These are phyloP conservation scores for Cotesia typhae DNA, from an alignment of 1,140 invertebrate genomes.

Conservation along the genomic window DNA sequence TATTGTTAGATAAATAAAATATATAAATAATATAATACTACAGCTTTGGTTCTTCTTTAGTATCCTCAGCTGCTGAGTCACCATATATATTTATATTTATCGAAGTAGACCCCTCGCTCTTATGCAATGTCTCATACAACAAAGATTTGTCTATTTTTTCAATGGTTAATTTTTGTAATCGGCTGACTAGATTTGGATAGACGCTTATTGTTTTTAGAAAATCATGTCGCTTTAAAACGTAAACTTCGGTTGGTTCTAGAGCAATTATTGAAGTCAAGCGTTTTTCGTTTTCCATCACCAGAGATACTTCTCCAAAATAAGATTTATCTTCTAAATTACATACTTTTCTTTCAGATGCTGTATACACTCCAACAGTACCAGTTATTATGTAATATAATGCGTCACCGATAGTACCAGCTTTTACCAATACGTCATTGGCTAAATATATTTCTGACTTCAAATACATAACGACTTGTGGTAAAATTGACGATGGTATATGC, in stretches of 20 bases:
- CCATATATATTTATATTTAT: constrained; percentile 7
- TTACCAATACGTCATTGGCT: constrained; percentile 65
- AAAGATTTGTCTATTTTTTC: constrained; percentile 45
- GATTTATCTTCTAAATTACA: constrained; percentile 59
- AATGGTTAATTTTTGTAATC: constrained; percentile 50
- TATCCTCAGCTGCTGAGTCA: not conserved
- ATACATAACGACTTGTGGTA: constrained; percentile 54
- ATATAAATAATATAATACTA: not conserved
- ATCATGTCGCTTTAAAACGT: constrained; percentile 60
- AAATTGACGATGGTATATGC: constrained; percentile 54
- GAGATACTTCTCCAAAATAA: constrained; percentile 59
- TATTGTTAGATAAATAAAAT: not conserved
- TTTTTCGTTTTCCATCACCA: constrained; percentile 66
- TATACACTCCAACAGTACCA: constrained; percentile 66
- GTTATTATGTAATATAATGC: constrained; percentile 65
- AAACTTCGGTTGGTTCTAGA: constrained; percentile 68
- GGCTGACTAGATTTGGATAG: constrained; percentile 51
- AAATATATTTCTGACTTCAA: constrained; percentile 64
- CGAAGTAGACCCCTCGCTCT: not conserved
- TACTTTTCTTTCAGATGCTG: constrained; percentile 56
- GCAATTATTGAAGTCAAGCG: constrained; percentile 66
- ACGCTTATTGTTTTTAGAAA: constrained; percentile 57
- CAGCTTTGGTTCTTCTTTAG: not conserved
- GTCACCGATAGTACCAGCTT: constrained; percentile 57
- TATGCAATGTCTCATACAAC: constrained; percentile 33